Conservation (phyloP, 1,140 invertebrate species). For the Aphelenchoides besseyi region DNA sequence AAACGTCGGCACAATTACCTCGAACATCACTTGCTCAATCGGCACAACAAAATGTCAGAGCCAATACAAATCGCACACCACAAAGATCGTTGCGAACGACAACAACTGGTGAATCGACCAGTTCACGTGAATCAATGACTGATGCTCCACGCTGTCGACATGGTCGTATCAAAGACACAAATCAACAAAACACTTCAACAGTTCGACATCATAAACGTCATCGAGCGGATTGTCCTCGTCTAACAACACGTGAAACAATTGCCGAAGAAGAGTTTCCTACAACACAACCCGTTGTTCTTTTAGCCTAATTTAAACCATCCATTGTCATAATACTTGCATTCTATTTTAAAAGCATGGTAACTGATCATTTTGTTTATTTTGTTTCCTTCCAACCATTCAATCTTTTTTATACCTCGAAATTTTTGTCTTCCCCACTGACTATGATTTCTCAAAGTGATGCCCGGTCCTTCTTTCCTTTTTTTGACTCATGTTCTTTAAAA, state of each 20-base stretch:
- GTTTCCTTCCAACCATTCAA: too few relatives aligned
- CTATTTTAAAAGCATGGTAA: too few relatives aligned
- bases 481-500: too few relatives aligned
- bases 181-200: neutral
- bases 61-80: neutral
- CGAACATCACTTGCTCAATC: neutral
- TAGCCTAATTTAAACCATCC: neutral
- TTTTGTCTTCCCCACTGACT: neutral
- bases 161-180: neutral
- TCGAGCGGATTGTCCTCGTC: neutral
- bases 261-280: neutral
- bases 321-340: neutral
- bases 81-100: too few relatives aligned
- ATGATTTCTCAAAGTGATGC: neutral
- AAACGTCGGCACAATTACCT: neutral
- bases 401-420: neutral
- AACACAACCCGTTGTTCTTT: neutral
- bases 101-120: neutral
- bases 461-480: neutral
- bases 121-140: neutral
- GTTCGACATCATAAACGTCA: neutral
- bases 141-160: neutral
- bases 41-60: conserved; percentile 2
- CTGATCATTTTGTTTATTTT: too few relatives aligned
- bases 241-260: neutral